phyloP scores from a whole-genome alignment of 2,888 invertebrate genomes.

The Phoenoteleia sp. region DNA sequence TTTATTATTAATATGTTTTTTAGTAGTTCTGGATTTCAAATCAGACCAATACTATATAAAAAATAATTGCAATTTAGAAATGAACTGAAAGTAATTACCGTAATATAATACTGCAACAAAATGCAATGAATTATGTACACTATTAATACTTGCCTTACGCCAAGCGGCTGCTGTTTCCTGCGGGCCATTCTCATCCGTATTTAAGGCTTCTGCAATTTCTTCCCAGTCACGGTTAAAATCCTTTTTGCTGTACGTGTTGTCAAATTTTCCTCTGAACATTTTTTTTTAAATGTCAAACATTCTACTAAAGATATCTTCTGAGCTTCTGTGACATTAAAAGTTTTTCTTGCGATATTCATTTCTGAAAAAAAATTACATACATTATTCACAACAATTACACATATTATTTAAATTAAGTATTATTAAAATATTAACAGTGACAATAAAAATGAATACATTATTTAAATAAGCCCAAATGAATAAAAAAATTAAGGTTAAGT shows the following conservation, averaged over 20 bases:
- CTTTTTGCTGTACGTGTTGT: neutral
- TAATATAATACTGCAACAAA: neutral
- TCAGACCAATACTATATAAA: neutral
- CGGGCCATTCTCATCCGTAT: neutral
- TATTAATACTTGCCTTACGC: neutral
- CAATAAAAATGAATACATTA: neutral
- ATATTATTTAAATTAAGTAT: neutral
- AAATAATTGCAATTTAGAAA: neutral
- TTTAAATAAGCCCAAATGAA: too few relatives aligned
- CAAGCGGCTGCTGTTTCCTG: neutral
- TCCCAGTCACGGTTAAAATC: neutral
- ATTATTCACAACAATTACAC: neutral
- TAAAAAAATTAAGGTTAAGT: too few relatives aligned
- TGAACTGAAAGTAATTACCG: neutral
- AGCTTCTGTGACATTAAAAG: neutral
- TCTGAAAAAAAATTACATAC: neutral
- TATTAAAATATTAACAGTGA: neutral
- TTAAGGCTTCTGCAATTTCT: neutral
- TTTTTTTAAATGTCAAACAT: neutral
- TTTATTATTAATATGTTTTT: neutral
- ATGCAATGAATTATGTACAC: neutral
- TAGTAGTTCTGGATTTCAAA: neutral
- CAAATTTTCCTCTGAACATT: neutral
- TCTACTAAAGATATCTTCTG: neutral
- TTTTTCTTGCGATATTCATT: neutral